Evolutionary conservation across 2,888 invertebrate genomes (phyloP), one percentile per base, ranked within the genome.

Genomic region (Nomada ferruginata): DNA sequence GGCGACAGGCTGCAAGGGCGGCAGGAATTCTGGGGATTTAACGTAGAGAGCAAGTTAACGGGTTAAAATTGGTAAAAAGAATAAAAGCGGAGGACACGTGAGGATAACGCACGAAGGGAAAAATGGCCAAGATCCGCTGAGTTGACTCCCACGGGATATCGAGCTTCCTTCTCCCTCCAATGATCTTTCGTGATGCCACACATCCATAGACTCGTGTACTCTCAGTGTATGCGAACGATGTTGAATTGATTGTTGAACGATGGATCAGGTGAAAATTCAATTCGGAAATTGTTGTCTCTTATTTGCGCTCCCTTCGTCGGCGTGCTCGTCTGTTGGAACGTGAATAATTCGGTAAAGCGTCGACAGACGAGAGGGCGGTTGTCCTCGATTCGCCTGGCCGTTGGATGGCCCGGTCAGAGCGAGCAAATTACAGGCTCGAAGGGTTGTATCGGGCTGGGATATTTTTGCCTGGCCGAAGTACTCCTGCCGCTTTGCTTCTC

Each of bases 111-210:
- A 85, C 78, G 86, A 88, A 83, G 85, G 78, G 85, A 88, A 83
- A 86, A 86, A 88, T 88, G 83, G 85, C 79, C 65, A 29, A 68
- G 75, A 88, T 76, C 63, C 84, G 88, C 88, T 88, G 88, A 87
- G 88, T 84, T 86, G 82, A 88, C 86, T 84, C 88, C 83, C 86
- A 70, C 63, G 88, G 68, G 88, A 87, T 86, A 88, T 88, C 84
- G 64, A 63, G 57, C 65, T 83, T 60, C 79, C 52, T 64, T 57
- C 15, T 66, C 11, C 26, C 15, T 11, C 29, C 5, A 2, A n/a
- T 20, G 79, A 82, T 82, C 83, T 76, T 71, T 74, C 70, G 71
- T 72, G 55, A 13, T 57, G 78, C 63, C 63, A 76, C 81, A 79
- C 79, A 82, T 87, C 87, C 83, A 83, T 85, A 79, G 72, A 63